These are phyloP conservation scores for Polymixis flavicincta DNA, from an alignment of 2,888 invertebrate genomes.

Conservation along the genomic window DNA sequence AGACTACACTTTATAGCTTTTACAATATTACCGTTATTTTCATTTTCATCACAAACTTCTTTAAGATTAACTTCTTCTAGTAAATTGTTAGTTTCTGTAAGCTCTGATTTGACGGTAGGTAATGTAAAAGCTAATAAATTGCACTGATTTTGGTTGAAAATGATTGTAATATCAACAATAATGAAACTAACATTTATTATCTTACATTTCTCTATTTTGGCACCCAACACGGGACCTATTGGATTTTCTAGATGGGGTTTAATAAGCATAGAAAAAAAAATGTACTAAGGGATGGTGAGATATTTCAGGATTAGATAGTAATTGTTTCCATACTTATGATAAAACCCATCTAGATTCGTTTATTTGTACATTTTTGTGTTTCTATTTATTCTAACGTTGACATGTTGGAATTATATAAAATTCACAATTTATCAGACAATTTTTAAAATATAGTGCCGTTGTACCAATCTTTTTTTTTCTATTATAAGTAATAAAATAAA, in stretches of 20 bases:
- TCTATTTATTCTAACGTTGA: conserved; percentile 63
- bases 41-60: not conserved
- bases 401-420: conserved; percentile 64
- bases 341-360: conserved; percentile 42
- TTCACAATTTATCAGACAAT: not conserved
- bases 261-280: conserved; percentile 16
- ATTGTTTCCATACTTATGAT: conserved; percentile 29
- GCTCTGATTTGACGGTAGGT: conserved; percentile 10
- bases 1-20: conserved; percentile 71
- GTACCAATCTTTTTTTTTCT: not conserved
- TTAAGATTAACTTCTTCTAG: not conserved
- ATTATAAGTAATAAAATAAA: too few relatives aligned
- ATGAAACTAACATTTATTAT: conserved; percentile 57
- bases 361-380: conserved; percentile 35
- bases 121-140: conserved; percentile 55
- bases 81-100: not conserved
- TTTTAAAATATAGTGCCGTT: not conserved
- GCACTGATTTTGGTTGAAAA: conserved; percentile 38
- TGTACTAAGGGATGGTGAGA: not conserved
- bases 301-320: not conserved
- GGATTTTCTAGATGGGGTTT: conserved; percentile 30
- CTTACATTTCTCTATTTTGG: conserved; percentile 58
- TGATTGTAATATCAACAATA: conserved; percentile 51
- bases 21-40: conserved; percentile 69
- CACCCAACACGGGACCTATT: conserved; percentile 51